phyloP scores from a whole-genome alignment of 2,888 invertebrate genomes.

The Zele albiditarsus region DNA sequence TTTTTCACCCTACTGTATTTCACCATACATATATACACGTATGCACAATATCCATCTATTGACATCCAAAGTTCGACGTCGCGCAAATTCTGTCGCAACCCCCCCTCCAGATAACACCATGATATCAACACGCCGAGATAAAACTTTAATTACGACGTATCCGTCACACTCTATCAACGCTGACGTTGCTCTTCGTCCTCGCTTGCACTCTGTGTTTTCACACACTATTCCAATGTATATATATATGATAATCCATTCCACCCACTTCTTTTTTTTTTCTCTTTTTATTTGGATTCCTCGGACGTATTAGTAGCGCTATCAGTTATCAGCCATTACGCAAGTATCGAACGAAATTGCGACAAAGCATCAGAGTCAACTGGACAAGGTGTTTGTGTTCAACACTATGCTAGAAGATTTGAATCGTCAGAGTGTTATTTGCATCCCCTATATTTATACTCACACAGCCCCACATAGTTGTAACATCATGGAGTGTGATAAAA shows the following conservation, averaged over 20 bases:
- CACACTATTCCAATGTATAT: neutral
- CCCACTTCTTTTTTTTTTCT: constrained; percentile 1
- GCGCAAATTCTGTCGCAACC: neutral
- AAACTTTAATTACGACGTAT: constrained; percentile 35
- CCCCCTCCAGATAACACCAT: neutral
- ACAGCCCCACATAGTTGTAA: too few relatives aligned
- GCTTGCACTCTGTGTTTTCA: neutral
- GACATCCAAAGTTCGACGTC: neutral
- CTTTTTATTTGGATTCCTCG: constrained; percentile 32
- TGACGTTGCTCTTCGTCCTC: constrained; percentile 7
- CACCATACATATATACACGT: neutral
- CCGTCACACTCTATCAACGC: constrained; percentile 31
- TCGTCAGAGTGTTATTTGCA: constrained; percentile 19
- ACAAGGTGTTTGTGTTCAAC: constrained; percentile 31
- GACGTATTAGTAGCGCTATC: constrained; percentile 31
- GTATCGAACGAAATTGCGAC: constrained; percentile 24
- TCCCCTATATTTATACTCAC: neutral
- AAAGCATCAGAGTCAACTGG: constrained; percentile 7
- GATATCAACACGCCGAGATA: constrained; percentile 25
- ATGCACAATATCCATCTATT: neutral
- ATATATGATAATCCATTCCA: constrained; percentile 1
- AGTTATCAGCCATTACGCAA: constrained; percentile 32
- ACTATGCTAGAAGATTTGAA: constrained; percentile 21
- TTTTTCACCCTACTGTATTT: neutral
- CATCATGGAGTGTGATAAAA: neutral